Evolutionary conservation across 2,113 vertebrate genomes (phyloP), one percentile per base, ranked within the genome.

Genomic region (Hippocampus guttulatus): DNA sequence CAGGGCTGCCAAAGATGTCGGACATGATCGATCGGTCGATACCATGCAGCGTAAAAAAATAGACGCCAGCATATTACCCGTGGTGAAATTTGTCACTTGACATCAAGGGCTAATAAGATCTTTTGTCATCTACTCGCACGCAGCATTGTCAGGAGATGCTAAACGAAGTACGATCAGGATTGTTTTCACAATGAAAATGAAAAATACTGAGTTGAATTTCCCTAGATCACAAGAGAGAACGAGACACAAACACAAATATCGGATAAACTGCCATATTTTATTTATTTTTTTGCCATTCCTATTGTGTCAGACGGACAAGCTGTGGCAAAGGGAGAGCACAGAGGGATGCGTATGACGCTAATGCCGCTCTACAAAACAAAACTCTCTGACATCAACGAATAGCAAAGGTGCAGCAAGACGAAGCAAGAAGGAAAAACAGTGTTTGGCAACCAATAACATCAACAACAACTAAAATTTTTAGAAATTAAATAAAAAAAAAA

Each of bases 371-470:
- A 88, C 81, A 89, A 61, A 83, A 89, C 77, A 85, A 85, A 83
- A 84, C 77, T 83, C 75, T 85, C 75, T 75, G 81, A 88, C 86
- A 90, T 85, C 79, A 89, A 85, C 84, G 89, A 86, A 88, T 81
- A 88, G 90, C 85, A 84, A 76, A 90, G 71, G 81, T 77, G 78
- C 76, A 81, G 85, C 81, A 75, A 84, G 87, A 72, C 88, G 84
- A 82, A 79, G 85, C 86, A 84, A 54, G 5, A 3, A 88, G 81
- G 71, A 88, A 88, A 74, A 90, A 91, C 83, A 90, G 88, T 85
- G 74, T 90, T 93, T 93, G 92, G 92, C 91, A 92, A 91, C 86
- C 84, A 87, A 87, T 87, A 89, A 91, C 84, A 87, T 86, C 82
- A 86, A 88, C 84, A 81, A 86, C 84, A 86, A 90, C 86, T 85